Evolutionary conservation across 2,888 invertebrate genomes (phyloP), one percentile per base, ranked within the genome.

Genomic region (Tipula lateralis): DNA sequence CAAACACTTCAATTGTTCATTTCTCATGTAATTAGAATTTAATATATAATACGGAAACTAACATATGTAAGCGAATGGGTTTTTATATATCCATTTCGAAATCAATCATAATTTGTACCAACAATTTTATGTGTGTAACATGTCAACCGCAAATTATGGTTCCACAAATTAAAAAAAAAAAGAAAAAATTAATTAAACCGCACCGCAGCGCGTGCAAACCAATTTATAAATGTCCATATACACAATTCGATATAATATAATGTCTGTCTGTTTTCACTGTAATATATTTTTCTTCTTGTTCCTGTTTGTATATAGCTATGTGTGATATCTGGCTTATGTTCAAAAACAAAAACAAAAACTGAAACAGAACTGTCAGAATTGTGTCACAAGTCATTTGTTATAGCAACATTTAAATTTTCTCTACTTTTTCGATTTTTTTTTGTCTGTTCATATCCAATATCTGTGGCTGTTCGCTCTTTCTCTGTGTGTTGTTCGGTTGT

Each of bases 331-430:
- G 82, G 29, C 82, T 82, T 82, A 66, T 66, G 66, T 82, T 30
- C 13, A 82, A 82, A 82, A 82, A 82, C n/a, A n/a, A 30, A 82
- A 82, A 82, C 3, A 83, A 19, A 12, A 12, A 36, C 83, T 34
- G 19, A 24, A 83, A 34, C 30, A 34, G 9, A 83, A 83, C 30
- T 83, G 34, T 83, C 83, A 83, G 30, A 83, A 83, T 83, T 83
- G 83, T 83, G 83, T 83, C 83, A 83, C 83, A 83, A 83, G 83
- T 83, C 83, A 34, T 83, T 83, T 83, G 83, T 34, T 83, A 83
- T 36, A 83, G 34, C 32, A 83, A 83, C 30, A 83, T 83, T 83
- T 83, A 83, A 83, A 83, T 83, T 83, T 83, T 34, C 34, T 83
- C 34, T 83, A 83, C 19, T 83, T 34, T 83, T 83, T 34, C 19